Base-by-base conservation (phyloP, 2,888 invertebrate species). In the Chaetoderma sp. region DNA sequence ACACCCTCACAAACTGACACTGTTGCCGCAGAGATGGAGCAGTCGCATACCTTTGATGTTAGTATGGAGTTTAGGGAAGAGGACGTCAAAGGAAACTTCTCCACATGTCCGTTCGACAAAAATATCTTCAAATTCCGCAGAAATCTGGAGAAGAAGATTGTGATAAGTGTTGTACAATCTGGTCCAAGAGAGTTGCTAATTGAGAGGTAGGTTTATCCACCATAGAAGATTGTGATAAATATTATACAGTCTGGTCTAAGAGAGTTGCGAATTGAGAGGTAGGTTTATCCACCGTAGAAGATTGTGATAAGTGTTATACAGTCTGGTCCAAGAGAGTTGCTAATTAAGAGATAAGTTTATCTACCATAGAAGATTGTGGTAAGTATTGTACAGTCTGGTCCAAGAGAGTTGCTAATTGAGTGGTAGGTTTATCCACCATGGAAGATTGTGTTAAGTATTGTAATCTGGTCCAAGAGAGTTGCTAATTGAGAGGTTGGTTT, bases 311-410 rank as follows among this genome's bases (percentile, higher is more conserved):
- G 92, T 60, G 94, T 98, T 36, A 85, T 87, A 63, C 89, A 89
- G 73, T 83, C 84, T 25, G 81, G 81, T 13, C 84, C 81, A 5
- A 79, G 80, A 72, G 90, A 91, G 27, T 88, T 97, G 32, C 92
- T 91, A 75, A 94, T 97, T 70, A 96, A 97, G 83, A 89, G 86
- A 86, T 84, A 73, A 70, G 78, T 72, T 76, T 74, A 91, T 93
- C 58, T 93, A 92, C 88, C 98, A 94, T 88, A 95, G 70, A 83
- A 95, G 86, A 91, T 99, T 30, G 93, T 92, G 63, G 91, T 98
- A 71, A 93, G 92, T 60, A 94, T 98, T 36, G 85, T 87, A 64
- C 89, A 89, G 74, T 83, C 84, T 23, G 81, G 81, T 13, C 85
- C 82, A 5, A 79, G 80, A 72, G 90, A 91, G 27, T 88, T 97